Base-by-base conservation (phyloP, 1,140 invertebrate genomes). In the Vanessa tameamea region DNA sequence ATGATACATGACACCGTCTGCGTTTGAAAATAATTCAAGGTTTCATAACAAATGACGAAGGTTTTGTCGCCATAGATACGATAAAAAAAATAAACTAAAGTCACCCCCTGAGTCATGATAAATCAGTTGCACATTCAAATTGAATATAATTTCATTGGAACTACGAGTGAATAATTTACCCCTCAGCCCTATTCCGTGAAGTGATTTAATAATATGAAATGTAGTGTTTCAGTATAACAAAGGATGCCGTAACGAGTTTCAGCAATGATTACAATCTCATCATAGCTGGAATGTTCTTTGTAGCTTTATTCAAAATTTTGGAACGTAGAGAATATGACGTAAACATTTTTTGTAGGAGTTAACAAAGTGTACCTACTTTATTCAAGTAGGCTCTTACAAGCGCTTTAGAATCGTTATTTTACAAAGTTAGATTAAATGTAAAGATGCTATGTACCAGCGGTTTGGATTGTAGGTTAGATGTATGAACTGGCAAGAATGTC, bases 121-220 rank as follows among this genome's bases (percentile, higher is more conserved):
- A 75, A 31, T 69, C 59, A 69, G 67, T 64, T 20, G 66, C 72
- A 53, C 50, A 51, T 69, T 64, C 47, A 55, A 64, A 26, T 51
- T 48, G 63, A 65, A 73, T 70, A 72, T 51, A 43, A 48, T 69
- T 70, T 47, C 50, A 68, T 50, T 74, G 66, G 51, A 68, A 64
- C 57, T 69, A 57, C 55, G 64, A 64, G 61, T 74, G 65, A 66
- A 73, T 73, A 70, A 76, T 76, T 74, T 70, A 69, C 67, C 61
- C 26, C 43, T 51, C 75, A 70, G 57, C 65, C 72, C 67, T 55
- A 66, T 73, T 73, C 66, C 48, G 16, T 61, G 75, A 70, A 73
- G 47, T 69, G 50, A 76, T 70, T 73, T 70, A 55, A 66, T 69
- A 77, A 73, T 70, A 59, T 73, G 55, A 68, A 68, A 72, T 72